These are phyloP conservation scores for Cryptoprocta ferox DNA, from an alignment of 2,797 vertebrate species.

Conservation along the genomic window DNA sequence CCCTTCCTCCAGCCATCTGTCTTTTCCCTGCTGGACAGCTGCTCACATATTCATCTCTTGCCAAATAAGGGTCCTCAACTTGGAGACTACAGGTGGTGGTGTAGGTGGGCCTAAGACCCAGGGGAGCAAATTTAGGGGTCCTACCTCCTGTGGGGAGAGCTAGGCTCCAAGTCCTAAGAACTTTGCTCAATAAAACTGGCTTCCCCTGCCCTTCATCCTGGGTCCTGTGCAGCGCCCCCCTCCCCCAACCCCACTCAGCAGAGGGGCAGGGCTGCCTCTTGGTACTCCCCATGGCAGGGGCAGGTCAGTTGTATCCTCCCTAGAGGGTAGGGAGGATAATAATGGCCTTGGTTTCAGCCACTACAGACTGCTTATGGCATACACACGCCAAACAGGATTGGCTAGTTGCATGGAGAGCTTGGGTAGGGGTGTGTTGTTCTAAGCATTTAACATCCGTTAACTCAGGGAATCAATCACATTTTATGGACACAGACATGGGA, in stretches of 20 bases:
- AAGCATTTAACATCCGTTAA: neutral
- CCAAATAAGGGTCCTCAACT: slow-evolving; percentile 47
- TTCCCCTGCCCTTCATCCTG: slow-evolving; percentile 18
- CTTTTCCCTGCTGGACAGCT: neutral
- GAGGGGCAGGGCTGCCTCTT: neutral
- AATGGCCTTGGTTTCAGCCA: neutral
- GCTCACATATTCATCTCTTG: slow-evolving; percentile 66
- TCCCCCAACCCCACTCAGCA: neutral
- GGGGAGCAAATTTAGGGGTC: neutral
- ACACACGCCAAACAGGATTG: neutral
- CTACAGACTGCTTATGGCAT: neutral
- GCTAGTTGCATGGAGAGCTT: neutral
- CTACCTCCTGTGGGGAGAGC: neutral
- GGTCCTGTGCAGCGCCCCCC: neutral
- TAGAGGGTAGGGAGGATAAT: neutral
- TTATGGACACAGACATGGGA: neutral
- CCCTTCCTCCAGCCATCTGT: neutral
- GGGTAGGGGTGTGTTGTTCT: neutral
- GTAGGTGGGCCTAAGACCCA: neutral
- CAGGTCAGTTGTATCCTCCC: neutral
- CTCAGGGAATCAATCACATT: neutral
- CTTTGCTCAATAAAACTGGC: slow-evolving; percentile 75
- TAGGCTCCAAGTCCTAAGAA: slow-evolving; percentile 18
- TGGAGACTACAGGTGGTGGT: neutral
- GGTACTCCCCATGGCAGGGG: neutral